These are phyloP conservation scores for Metopia argyrocephala DNA, from an alignment of 2,888 invertebrate genomes.

Conservation along the genomic window DNA sequence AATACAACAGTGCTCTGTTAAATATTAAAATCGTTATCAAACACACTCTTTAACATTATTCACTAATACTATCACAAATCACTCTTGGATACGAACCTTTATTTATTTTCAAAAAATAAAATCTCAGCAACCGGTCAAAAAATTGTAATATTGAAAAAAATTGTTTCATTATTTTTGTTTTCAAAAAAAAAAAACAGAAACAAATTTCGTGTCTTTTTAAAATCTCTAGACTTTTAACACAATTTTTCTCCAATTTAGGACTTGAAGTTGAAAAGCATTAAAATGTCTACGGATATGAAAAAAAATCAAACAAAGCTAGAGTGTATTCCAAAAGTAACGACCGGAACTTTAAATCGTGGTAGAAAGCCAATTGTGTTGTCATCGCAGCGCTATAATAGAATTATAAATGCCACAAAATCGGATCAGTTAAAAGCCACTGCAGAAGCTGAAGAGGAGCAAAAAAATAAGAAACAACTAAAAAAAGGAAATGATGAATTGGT, in stretches of 20 bases:
- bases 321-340: neutral
- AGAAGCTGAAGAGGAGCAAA: constrained; percentile 74
- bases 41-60: neutral
- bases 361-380: constrained; percentile 71
- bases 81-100: constrained; percentile 54
- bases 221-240: neutral
- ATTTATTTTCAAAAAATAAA: constrained; percentile 56
- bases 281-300: constrained; percentile 26
- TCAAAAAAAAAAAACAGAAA: no score
- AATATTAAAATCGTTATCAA: neutral
- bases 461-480: constrained; percentile 75
- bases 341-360: neutral
- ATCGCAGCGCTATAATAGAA: constrained; percentile 61
- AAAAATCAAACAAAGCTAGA: neutral
- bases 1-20: constrained; percentile 1
- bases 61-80: constrained; percentile 7
- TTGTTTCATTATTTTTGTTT: constrained; percentile 4
- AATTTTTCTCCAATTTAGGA: neutral
- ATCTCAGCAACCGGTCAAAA: constrained; percentile 62
- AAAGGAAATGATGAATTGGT: constrained; percentile 78
- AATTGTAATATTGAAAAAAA: constrained; percentile 46
- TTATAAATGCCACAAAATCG: constrained; percentile 58
- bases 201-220: neutral
- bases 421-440: constrained; percentile 62
- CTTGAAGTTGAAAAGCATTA: neutral